These are phyloP conservation scores for Cercopithecus mitis DNA, from an alignment of 2,797 vertebrate species.

Conservation along the genomic window DNA sequence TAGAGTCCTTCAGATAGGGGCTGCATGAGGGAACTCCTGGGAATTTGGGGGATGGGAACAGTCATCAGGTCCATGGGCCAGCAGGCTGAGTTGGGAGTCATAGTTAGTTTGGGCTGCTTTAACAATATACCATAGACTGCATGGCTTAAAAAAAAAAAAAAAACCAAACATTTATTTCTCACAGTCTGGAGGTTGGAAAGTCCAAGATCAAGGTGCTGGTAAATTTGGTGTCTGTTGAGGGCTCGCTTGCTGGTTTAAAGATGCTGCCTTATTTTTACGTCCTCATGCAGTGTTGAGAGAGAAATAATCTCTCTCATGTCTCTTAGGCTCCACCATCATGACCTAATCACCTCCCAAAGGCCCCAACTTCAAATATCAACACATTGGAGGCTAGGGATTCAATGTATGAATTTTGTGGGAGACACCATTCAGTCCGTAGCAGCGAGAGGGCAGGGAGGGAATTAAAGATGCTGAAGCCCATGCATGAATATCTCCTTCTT, in stretches of 20 bases:
- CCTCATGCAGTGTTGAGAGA: neutral
- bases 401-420: neutral
- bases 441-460: neutral
- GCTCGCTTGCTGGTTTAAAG: neutral
- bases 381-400: neutral
- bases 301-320: neutral
- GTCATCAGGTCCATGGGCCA: neutral
- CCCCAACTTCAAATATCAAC: neutral
- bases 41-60: neutral
- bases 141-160: neutral
- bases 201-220: neutral
- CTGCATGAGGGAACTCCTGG: neutral
- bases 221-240: neutral
- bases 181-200: neutral
- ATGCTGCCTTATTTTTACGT: neutral
- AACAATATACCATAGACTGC: neutral
- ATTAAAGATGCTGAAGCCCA: constrained; percentile 32
- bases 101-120: neutral
- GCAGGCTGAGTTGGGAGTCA: neutral
- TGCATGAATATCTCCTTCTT: neutral
- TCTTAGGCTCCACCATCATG: neutral
- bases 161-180: neutral
- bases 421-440: neutral
- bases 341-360: neutral
- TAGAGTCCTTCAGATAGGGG: neutral